Percentiles rank a stretch among this genome's conserved stretches.
These are phyloP conservation scores for Metaphire vulgaris DNA, from an alignment of 1,140 invertebrate species.

Conservation along the genomic window DNA sequence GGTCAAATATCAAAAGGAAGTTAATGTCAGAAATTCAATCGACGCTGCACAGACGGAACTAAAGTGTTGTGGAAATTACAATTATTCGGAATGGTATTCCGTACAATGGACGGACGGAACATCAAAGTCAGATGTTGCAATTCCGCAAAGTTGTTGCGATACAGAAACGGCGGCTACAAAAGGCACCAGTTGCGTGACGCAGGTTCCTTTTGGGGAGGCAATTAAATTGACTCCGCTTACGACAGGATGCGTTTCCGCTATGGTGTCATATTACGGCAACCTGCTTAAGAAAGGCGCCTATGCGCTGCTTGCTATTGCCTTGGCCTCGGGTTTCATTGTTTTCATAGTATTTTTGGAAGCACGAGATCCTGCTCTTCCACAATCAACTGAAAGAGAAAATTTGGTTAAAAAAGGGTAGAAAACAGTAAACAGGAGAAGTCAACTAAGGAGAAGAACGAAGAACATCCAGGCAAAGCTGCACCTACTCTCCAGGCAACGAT, in stretches of 20 bases:
- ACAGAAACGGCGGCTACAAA: background rate
- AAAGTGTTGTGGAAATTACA: conserved; percentile 19
- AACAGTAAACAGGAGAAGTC: too few species aligned
- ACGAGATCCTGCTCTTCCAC: too few species aligned
- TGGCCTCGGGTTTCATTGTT: background rate
- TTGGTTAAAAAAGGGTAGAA: too few species aligned
- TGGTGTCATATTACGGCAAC: background rate
- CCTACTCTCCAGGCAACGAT: too few species aligned
- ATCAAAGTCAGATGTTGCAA: background rate
- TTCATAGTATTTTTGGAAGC: too few species aligned
- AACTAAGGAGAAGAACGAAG: too few species aligned
- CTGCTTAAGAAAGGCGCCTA: background rate
- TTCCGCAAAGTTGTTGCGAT: conserved; percentile 15
- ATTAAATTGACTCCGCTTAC: background rate
- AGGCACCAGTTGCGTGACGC: background rate
- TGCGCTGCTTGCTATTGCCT: background rate
- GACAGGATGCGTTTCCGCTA: background rate
- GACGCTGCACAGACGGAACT: conserved; percentile 8
- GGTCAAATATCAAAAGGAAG: background rate
- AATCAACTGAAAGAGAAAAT: too few species aligned
- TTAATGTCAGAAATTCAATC: background rate
- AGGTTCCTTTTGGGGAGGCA: background rate
- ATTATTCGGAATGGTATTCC: conserved; percentile 7
- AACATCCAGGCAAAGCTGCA: too few species aligned
- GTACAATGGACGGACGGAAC: conserved; percentile 4